Conservation (phyloP, 2,113 vertebrate species). For the Notiomystis cincta region DNA sequence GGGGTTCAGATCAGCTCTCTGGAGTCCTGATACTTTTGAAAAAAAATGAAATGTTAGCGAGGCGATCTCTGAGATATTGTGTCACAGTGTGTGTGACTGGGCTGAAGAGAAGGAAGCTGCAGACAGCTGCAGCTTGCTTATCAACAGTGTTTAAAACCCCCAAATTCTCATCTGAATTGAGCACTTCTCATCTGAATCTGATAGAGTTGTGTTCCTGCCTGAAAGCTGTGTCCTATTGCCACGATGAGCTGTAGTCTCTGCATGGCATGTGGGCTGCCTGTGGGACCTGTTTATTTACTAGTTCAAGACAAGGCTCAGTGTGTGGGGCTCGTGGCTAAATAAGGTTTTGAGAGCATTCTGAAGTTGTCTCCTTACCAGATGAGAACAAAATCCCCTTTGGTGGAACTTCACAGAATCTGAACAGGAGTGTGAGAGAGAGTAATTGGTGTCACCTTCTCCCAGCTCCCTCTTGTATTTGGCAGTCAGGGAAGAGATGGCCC, state of each 20-base stretch:
- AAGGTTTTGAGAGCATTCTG: background rate
- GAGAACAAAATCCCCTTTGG: background rate
- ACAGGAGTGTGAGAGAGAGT: background rate
- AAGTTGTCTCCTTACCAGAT: background rate
- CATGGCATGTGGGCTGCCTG: rapidly evolving
- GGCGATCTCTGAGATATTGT: background rate
- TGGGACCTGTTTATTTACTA: background rate
- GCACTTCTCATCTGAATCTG: background rate
- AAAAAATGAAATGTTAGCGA: background rate
- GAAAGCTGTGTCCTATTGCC: background rate
- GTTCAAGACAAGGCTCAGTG: background rate
- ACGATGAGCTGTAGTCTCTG: background rate
- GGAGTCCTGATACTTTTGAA: background rate
- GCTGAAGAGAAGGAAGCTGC: background rate
- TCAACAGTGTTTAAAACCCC: background rate
- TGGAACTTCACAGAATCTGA: background rate
- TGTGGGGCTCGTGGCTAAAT: rapidly evolving
- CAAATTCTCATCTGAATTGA: background rate
- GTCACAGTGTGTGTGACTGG: background rate
- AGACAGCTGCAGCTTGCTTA: background rate
- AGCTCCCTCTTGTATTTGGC: background rate
- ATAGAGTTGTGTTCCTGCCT: background rate
- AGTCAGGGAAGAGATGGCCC: background rate
- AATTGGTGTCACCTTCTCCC: background rate
- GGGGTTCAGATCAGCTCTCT: background rate